phyloP scores from a whole-genome alignment of 2,113 vertebrate species.

The Pandion haliaetus region DNA sequence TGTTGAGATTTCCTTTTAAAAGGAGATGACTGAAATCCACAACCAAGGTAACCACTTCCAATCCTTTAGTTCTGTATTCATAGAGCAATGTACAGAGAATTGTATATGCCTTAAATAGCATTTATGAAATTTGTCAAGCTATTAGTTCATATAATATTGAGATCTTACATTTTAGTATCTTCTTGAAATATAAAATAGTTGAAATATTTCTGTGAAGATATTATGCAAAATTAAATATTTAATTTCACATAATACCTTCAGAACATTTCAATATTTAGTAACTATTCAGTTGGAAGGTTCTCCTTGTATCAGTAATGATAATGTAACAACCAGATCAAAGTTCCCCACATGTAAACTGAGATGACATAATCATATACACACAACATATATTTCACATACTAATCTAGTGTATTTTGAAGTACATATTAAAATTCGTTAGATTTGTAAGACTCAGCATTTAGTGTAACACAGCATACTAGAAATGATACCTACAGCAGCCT shows the following conservation, averaged over 20 bases:
- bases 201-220: neutral
- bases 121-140: neutral
- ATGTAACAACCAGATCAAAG: neutral
- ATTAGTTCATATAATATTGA: constrained; percentile 2
- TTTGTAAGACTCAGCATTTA: neutral
- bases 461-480: neutral
- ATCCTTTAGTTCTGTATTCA: neutral
- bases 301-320: neutral
- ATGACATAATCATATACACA: neutral
- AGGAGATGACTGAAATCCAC: neutral
- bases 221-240: constrained; percentile 21
- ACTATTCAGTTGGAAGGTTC: neutral
- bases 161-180: neutral
- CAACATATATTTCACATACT: neutral
- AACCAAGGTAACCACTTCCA: neutral
- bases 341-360: neutral
- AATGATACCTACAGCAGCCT: neutral
- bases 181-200: constrained; percentile 5
- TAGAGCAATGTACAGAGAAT: neutral
- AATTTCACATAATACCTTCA: constrained; percentile 7
- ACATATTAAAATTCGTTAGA: neutral
- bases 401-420: neutral
- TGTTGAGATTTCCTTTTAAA: neutral
- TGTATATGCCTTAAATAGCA: neutral
- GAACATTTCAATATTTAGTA: constrained; percentile 46